These are phyloP conservation scores for Schizopygopsis pylzovi DNA, from an alignment of 2,797 vertebrate species.

Conservation along the genomic window DNA sequence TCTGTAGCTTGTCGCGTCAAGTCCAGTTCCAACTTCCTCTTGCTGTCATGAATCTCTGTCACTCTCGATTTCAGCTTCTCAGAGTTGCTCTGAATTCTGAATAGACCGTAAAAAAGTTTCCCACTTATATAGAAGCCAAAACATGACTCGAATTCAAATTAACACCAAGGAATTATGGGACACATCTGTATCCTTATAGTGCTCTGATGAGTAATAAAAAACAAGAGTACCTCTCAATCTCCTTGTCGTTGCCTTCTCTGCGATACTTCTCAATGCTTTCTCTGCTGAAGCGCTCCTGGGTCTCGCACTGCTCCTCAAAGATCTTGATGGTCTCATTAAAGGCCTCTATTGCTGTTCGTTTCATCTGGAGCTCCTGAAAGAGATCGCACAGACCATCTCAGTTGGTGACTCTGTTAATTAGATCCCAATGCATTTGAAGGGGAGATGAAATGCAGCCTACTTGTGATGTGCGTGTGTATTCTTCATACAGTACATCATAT, in stretches of 20 bases:
- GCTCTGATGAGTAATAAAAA: neutral
- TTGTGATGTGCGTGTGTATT: slow-evolving; percentile 97
- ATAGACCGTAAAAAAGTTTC: slow-evolving; percentile 17
- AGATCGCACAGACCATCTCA: neutral
- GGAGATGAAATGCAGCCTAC: slow-evolving; percentile 71
- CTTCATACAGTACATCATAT: slow-evolving; percentile 96
- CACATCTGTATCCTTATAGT: too few species aligned
- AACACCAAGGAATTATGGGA: neutral
- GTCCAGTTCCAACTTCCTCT: slow-evolving; percentile 92
- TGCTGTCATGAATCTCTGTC: slow-evolving; percentile 97
- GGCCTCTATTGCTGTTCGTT: slow-evolving; percentile 97
- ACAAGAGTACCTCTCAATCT: slow-evolving; percentile 90
- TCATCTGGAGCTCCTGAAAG: slow-evolving; percentile 97
- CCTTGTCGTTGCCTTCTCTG: slow-evolving; percentile 97
- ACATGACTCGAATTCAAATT: neutral
- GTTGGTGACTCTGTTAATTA: slow-evolving; percentile 9
- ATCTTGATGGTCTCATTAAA: slow-evolving; percentile 99
- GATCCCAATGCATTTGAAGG: slow-evolving; percentile 9
- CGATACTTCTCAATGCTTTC: slow-evolving; percentile 98
- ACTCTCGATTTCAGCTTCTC: slow-evolving; percentile 98
- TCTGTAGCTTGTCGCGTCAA: slow-evolving; percentile 97
- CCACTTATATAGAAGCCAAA: neutral
- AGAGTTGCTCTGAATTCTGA: slow-evolving; percentile 96
- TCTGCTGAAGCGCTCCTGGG: slow-evolving; percentile 97
- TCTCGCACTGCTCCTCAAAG: slow-evolving; percentile 99